Conservation (phyloP, 1,140 invertebrate species). For the Andrena cerasifolii region DNA sequence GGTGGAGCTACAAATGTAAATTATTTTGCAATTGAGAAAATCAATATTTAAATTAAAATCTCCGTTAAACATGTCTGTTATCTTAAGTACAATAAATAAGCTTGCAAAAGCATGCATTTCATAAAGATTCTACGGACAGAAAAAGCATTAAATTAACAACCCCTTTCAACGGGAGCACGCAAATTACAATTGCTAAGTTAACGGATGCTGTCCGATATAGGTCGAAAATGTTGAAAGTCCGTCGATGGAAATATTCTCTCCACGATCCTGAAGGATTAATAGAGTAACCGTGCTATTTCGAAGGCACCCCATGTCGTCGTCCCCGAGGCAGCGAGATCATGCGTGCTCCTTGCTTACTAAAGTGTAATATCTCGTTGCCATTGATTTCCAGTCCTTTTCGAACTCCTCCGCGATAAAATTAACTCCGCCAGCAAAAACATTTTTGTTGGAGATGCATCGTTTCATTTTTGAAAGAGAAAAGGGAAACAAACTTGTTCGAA, state of each 20-base stretch:
- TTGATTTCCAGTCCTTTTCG: neutral
- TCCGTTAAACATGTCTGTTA: too few species aligned
- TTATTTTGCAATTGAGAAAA: too few species aligned
- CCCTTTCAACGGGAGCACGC: neutral
- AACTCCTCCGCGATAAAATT: neutral
- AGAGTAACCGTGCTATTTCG: conserved; percentile 1
- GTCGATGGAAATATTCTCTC: conserved; percentile 6
- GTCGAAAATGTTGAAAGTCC: neutral
- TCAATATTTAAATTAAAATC: too few species aligned
- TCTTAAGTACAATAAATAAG: too few species aligned
- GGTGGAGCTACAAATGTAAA: too few species aligned
- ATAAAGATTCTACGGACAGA: too few species aligned
- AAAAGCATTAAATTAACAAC: neutral
- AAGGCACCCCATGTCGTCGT: conserved; percentile 8
- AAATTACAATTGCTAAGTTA: neutral
- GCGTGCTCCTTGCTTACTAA: too few species aligned
- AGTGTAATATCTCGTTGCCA: neutral
- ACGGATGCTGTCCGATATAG: conserved; percentile 1
- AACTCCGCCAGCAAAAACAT: neutral
- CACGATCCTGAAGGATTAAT: neutral
- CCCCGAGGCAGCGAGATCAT: too few species aligned
- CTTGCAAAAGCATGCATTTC: too few species aligned
- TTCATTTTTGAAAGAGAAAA: neutral
- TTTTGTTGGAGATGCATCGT: neutral
- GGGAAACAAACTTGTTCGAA: too few species aligned